Conservation (phyloP, 2,888 invertebrate species). For the Pyrocoelia pectoralis region DNA sequence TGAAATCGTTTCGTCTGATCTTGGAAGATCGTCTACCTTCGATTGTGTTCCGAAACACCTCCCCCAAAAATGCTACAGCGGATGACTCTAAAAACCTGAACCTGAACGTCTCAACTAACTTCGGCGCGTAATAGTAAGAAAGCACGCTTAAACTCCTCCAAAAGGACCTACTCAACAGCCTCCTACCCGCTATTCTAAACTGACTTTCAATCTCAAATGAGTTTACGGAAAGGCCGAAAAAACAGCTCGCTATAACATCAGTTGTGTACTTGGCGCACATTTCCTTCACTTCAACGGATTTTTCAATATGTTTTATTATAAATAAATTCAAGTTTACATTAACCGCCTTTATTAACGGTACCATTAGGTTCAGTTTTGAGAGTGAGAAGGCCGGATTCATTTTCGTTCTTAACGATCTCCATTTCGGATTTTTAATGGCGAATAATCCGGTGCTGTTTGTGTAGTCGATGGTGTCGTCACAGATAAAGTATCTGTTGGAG, state of each 20-base stretch:
- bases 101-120: conserved; percentile 50
- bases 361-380: conserved; percentile 64
- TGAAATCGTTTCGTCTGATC: conserved; percentile 56
- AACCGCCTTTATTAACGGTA: conserved; percentile 59
- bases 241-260: conserved; percentile 60
- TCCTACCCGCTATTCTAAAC: conserved; percentile 49
- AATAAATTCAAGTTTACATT: conserved; percentile 32
- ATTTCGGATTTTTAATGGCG: conserved; percentile 60
- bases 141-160: conserved; percentile 48
- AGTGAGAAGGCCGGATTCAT: conserved; percentile 64
- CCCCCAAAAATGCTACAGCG: conserved; percentile 49
- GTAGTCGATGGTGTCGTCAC: conserved; percentile 56
- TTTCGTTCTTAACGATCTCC: conserved; percentile 63
- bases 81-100: conserved; percentile 49
- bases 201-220: conserved; percentile 53
- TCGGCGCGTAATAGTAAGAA: conserved; percentile 52
- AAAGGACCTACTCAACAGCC: conserved; percentile 49
- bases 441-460: conserved; percentile 58
- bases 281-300: conserved; percentile 49
- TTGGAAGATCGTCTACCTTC: conserved; percentile 45
- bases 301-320: not conserved
- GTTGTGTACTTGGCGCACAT: conserved; percentile 57
- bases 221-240: conserved; percentile 59
- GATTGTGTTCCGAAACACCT: conserved; percentile 52
- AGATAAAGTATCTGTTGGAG: conserved; percentile 59